These are phyloP conservation scores for Nilaparvata lugens DNA, from an alignment of 1,140 invertebrate genomes.

Conservation along the genomic window DNA sequence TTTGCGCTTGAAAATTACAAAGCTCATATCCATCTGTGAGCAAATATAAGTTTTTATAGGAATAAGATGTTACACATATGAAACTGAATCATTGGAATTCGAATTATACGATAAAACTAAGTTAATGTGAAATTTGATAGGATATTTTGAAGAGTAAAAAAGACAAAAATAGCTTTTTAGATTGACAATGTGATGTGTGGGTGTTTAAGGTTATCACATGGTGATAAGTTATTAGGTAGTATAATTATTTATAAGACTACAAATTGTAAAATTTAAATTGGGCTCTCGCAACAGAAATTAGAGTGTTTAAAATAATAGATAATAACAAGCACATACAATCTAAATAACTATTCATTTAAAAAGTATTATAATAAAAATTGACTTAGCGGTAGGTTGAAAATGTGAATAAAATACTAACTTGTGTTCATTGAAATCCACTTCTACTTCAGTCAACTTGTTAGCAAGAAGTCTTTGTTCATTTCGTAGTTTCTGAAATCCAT, in stretches of 20 bases:
- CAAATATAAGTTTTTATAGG: too few relatives aligned
- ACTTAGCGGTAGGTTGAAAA: background rate
- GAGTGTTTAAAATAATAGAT: background rate
- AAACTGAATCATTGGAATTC: too few relatives aligned
- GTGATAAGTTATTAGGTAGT: background rate
- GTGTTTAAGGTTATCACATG: too few relatives aligned
- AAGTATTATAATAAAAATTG: background rate
- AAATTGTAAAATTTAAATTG: background rate
- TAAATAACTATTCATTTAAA: slow-evolving; percentile 1
- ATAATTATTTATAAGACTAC: background rate
- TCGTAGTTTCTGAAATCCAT: slow-evolving; percentile 75
- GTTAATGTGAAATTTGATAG: too few relatives aligned
- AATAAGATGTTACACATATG: too few relatives aligned
- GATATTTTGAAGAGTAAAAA: too few relatives aligned
- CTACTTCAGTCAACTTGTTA: slow-evolving; percentile 81
- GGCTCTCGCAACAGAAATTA: background rate
- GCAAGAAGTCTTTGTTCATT: slow-evolving; percentile 78
- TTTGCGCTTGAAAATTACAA: too few relatives aligned
- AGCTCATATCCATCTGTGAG: too few relatives aligned
- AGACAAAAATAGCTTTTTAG: too few relatives aligned
- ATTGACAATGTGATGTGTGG: too few relatives aligned
- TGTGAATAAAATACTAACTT: slow-evolving; percentile 55
- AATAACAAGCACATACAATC: background rate
- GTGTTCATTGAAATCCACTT: slow-evolving; percentile 89
- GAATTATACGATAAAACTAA: background rate